Percentiles rank a stretch among this genome's conserved stretches.
These are phyloP conservation scores for Syrrhaptes paradoxus DNA, from an alignment of 2,113 vertebrate genomes.

Conservation along the genomic window DNA sequence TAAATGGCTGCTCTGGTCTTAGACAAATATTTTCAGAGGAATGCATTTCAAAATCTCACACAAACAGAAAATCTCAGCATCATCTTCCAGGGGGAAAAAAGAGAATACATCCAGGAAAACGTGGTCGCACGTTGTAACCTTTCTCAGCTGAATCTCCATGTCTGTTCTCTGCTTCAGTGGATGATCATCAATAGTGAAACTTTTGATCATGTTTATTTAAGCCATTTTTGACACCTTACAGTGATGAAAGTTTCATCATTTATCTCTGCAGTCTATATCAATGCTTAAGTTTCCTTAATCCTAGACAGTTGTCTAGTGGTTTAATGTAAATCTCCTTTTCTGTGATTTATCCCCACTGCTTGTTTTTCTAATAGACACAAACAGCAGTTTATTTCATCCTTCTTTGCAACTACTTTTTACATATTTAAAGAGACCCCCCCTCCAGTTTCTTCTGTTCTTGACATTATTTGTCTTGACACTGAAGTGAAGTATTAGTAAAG, in stretches of 20 bases:
- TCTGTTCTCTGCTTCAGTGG: background rate
- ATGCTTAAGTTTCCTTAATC: background rate
- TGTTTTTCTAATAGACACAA: background rate
- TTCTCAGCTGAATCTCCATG: background rate
- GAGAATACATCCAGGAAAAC: background rate
- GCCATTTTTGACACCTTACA: background rate
- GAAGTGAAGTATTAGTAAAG: background rate
- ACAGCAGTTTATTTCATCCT: background rate
- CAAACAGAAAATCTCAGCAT: background rate
- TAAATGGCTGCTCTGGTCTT: background rate
- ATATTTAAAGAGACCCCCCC: background rate
- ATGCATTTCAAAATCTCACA: background rate
- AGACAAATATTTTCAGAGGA: constrained; percentile 28
- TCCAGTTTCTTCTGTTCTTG: background rate
- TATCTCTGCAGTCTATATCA: background rate
- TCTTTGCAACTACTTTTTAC: background rate
- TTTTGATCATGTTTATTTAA: background rate
- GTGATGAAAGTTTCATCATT: background rate
- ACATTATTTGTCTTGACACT: background rate
- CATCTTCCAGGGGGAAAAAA: background rate
- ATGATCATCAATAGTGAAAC: background rate
- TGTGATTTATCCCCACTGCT: background rate
- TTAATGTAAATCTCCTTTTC: background rate
- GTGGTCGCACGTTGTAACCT: background rate
- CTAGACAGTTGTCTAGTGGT: background rate